Conservation (phyloP, 2,888 invertebrate genomes). For the Camptogramma bilineatum region DNA sequence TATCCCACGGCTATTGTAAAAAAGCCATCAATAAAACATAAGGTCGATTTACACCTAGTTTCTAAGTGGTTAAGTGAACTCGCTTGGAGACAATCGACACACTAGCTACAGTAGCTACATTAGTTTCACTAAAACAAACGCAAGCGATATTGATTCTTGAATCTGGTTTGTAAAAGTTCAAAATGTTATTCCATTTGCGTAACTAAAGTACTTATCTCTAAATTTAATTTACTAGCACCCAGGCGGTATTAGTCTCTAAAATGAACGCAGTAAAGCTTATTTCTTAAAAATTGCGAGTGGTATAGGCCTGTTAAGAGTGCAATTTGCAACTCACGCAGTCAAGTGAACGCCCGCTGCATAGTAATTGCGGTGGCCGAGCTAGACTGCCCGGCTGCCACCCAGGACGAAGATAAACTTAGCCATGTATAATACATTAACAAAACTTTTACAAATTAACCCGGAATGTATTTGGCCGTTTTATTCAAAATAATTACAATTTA, state of each 20-base stretch:
- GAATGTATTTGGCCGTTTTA: background rate
- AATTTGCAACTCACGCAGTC: conserved; percentile 52
- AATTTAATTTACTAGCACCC: background rate
- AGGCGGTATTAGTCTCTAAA: background rate
- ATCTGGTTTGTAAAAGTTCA: background rate
- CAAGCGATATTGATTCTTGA: background rate
- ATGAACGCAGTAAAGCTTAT: background rate
- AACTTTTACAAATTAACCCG: background rate
- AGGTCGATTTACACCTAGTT: conserved; percentile 33
- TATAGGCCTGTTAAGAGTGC: conserved; percentile 23
- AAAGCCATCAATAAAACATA: conserved; percentile 44
- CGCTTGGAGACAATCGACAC: conserved; percentile 2
- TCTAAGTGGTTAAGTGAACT: conserved; percentile 45
- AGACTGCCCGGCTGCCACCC: conserved; percentile 75
- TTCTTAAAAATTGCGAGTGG: background rate
- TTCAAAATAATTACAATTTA: background rate
- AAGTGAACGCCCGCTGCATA: conserved; percentile 52
- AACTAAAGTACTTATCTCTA: background rate
- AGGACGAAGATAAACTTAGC: conserved; percentile 46
- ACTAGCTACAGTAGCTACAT: too few species aligned
- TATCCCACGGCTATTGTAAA: conserved; percentile 33
- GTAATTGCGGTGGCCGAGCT: conserved; percentile 54
- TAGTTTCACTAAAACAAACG: background rate
- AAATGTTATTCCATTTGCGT: background rate
- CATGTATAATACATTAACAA: conserved; percentile 7